Conservation (phyloP, 2,888 invertebrate species). For the Spisula subtruncata region DNA sequence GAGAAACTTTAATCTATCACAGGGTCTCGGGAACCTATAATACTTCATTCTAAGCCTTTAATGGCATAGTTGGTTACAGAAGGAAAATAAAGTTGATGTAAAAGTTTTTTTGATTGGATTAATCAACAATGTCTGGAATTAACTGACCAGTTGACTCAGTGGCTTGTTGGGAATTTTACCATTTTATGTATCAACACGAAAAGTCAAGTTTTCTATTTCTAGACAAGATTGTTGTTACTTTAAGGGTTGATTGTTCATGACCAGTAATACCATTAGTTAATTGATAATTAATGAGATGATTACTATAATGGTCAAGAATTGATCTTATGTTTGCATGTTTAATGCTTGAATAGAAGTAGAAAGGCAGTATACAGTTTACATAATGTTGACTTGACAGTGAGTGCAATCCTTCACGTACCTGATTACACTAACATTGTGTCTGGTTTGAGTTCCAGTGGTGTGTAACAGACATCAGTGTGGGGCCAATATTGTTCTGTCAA, state of each 20-base stretch:
- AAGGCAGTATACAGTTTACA: background rate
- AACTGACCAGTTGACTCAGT: no score
- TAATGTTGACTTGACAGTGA: background rate
- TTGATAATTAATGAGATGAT: conserved; percentile 1
- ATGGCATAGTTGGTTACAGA: no score
- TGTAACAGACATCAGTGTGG: background rate
- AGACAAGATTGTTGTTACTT: background rate
- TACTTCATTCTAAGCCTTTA: no score
- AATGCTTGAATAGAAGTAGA: background rate
- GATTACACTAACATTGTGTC: background rate
- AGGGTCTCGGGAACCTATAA: no score
- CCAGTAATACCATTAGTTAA: conserved; percentile 9
- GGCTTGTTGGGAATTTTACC: no score
- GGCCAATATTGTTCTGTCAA: background rate
- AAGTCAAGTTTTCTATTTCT: background rate
- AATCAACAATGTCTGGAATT: no score
- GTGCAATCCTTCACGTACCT: background rate
- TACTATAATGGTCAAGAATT: background rate
- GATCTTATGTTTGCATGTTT: background rate
- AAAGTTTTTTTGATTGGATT: no score
- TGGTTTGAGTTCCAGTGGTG: background rate
- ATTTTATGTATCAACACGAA: background rate
- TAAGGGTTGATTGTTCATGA: background rate
- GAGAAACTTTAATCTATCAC: no score
- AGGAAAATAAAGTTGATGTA: no score